Evolutionary conservation across 2,797 vertebrate genomes (phyloP).

Genomic region (Erpetoichthys calabaricus): DNA sequence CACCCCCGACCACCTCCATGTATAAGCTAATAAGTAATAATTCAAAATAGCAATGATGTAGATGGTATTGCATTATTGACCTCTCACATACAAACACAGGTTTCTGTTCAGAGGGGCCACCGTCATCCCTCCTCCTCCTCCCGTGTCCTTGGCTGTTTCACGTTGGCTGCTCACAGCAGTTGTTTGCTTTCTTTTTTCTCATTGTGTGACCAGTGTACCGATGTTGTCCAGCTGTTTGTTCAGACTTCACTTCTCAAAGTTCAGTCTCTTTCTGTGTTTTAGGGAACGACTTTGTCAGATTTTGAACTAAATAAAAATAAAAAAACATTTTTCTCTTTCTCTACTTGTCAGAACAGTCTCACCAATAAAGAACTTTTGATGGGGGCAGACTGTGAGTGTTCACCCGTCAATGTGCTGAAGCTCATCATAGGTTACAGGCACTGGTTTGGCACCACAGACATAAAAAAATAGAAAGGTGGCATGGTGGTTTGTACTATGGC

Average conservation of each 20-base stretch:
- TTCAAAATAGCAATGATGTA: too few relatives aligned
- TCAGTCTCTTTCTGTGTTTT: slow-evolving; percentile 58
- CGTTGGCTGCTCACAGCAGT: too few relatives aligned
- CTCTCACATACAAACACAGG: background rate
- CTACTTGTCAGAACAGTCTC: too few relatives aligned
- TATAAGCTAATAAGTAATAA: too few relatives aligned
- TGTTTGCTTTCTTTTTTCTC: background rate
- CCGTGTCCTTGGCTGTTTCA: slow-evolving; percentile 38
- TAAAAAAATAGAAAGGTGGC: too few relatives aligned
- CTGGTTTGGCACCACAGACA: too few relatives aligned
- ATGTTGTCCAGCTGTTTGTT: background rate
- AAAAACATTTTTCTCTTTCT: too few relatives aligned
- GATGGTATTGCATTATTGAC: slow-evolving; percentile 9
- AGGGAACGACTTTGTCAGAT: slow-evolving; percentile 56
- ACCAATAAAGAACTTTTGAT: too few relatives aligned
- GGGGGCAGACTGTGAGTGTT: too few relatives aligned
- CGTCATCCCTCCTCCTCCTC: background rate
- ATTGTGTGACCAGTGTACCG: background rate
- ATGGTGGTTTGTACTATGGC: too few relatives aligned
- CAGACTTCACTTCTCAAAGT: slow-evolving; percentile 22
- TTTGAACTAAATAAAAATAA: slow-evolving; percentile 40
- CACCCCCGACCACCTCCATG: slow-evolving; percentile 10
- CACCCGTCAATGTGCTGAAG: too few relatives aligned
- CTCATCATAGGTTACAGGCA: too few relatives aligned
- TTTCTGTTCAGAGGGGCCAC: background rate